Percentiles rank a stretch among this genome's conserved stretches.
Evolutionary conservation across 1,140 invertebrate species (phyloP).

Genomic region (Anagrus nilaparvatae): DNA sequence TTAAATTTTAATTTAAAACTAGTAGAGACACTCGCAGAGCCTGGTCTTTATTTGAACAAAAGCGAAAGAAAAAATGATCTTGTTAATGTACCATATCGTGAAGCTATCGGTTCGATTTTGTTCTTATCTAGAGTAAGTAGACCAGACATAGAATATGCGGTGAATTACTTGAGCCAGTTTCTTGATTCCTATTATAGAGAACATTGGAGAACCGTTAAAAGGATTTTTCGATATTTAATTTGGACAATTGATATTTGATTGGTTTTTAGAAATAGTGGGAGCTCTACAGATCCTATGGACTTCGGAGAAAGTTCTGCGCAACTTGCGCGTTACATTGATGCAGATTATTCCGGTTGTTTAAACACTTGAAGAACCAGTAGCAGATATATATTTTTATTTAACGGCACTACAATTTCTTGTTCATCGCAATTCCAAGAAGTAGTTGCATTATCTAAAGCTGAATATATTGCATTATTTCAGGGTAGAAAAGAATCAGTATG

Average conservation of each 20-base stretch:
- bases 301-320: too few relatives aligned
- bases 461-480: constrained; percentile 14
- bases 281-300: too few relatives aligned
- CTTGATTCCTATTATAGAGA: constrained; percentile 1
- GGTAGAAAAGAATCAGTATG: constrained; percentile 25
- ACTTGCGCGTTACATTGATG: too few relatives aligned
- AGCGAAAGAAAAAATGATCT: too few relatives aligned
- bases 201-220: constrained; percentile 15
- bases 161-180: constrained; percentile 3
- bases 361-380: too few relatives aligned
- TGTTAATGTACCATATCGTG: constrained; percentile 8
- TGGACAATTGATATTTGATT: constrained; percentile 7
- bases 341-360: too few relatives aligned
- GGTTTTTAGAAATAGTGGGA: constrained; percentile 1
- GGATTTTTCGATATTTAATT: constrained; percentile 13
- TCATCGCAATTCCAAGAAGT: constrained; percentile 8
- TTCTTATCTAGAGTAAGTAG: constrained; percentile 2
- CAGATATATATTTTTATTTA: too few relatives aligned
- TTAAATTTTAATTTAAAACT: constrained; percentile 3
- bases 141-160: constrained; percentile 7
- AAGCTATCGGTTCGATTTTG: constrained; percentile 12
- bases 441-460: constrained; percentile 16
- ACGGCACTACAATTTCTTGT: constrained; percentile 9
- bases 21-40: background rate
- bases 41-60: background rate